Conservation (phyloP, 2,113 vertebrate species). For the Eptesicus fuscus region DNA sequence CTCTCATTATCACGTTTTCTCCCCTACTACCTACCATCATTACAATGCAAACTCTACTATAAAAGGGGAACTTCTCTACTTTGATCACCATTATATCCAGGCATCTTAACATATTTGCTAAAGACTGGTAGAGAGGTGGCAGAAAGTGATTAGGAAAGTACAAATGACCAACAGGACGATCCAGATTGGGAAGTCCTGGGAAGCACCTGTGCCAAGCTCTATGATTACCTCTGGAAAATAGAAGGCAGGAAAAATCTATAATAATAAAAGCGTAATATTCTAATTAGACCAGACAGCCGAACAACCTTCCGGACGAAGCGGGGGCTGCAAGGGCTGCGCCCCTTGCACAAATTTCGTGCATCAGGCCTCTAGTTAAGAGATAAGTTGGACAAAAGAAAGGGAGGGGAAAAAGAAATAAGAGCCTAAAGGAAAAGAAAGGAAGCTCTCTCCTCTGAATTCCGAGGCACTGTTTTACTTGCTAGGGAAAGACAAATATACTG, state of each 20-base stretch:
- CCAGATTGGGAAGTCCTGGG: not conserved
- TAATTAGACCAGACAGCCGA: too few species aligned
- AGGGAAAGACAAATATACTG: not conserved
- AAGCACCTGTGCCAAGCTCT: not conserved
- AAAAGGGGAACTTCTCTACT: not conserved
- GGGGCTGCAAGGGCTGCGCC: too few species aligned
- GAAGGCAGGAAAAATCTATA: not conserved
- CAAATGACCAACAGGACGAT: not conserved
- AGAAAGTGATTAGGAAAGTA: not conserved
- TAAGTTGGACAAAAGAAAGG: not conserved
- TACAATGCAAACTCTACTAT: not conserved
- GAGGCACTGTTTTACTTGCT: not conserved
- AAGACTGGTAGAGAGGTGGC: not conserved
- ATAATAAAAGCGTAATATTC: too few species aligned
- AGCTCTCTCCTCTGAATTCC: not conserved
- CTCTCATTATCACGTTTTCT: not conserved
- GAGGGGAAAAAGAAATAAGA: not conserved
- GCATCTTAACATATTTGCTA: not conserved
- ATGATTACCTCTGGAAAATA: not conserved
- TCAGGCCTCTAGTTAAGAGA: not conserved
- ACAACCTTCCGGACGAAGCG: too few species aligned
- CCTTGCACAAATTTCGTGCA: too few species aligned
- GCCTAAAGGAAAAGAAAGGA: not conserved
- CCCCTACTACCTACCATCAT: not conserved
- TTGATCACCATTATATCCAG: not conserved